phyloP scores from a whole-genome alignment of 2,113 vertebrate genomes.

The Podarcis cretensis region DNA sequence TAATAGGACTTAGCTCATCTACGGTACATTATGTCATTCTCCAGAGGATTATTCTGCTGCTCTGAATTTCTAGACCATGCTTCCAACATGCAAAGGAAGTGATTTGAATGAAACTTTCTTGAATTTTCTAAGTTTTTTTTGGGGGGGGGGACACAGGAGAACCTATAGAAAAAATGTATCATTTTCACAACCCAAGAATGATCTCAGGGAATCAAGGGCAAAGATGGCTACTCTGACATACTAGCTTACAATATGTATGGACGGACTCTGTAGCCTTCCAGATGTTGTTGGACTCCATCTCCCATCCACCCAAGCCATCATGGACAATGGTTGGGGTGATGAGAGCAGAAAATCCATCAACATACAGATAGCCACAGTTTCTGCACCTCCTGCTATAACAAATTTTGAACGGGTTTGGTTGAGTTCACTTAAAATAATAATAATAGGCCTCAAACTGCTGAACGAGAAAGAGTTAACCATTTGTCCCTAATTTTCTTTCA shows the following conservation, averaged over 20 bases:
- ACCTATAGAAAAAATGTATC: too few relatives aligned
- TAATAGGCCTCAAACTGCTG: slow-evolving; percentile 19
- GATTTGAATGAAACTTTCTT: not conserved
- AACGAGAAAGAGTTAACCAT: slow-evolving; percentile 49
- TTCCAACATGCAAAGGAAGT: not conserved
- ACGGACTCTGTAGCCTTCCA: not conserved
- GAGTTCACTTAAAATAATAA: not conserved
- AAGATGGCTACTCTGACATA: not conserved
- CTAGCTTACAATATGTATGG: not conserved
- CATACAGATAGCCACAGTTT: not conserved
- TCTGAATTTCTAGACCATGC: not conserved
- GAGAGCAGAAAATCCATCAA: not conserved
- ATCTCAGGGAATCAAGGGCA: not conserved
- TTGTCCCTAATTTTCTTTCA: slow-evolving; percentile 61
- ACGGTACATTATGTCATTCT: not conserved
- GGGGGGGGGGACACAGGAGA: too few relatives aligned
- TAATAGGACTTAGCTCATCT: slow-evolving; percentile 15
- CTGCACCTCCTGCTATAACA: not conserved
- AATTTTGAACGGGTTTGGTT: not conserved
- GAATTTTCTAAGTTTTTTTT: not conserved
- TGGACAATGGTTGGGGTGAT: not conserved
- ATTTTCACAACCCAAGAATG: not conserved
- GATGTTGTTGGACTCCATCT: not conserved
- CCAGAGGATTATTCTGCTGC: not conserved
- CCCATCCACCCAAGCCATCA: not conserved